Percentiles rank a stretch among this genome's conserved stretches.
phyloP scores from a whole-genome alignment of 2,888 invertebrate species.

The Chymomyza procnemis region DNA sequence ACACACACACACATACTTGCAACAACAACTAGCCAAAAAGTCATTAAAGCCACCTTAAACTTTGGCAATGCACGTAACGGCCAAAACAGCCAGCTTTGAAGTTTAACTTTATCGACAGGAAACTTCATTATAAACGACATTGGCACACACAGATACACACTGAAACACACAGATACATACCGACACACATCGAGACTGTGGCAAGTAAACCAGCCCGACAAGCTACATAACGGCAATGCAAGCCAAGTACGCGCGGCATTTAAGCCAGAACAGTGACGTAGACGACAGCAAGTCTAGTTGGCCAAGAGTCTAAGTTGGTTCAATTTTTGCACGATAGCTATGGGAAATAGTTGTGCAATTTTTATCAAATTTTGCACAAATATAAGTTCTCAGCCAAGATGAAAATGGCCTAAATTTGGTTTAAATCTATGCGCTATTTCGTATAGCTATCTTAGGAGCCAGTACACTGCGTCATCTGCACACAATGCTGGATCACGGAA shows the following conservation, averaged over 20 bases:
- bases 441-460: no score
- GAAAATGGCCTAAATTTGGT: no score
- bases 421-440: no score
- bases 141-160: constrained; percentile 51
- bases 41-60: constrained; percentile 53
- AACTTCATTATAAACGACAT: constrained; percentile 71
- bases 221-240: constrained; percentile 43
- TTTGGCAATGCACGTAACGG: constrained; percentile 30
- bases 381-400: no score
- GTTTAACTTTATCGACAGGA: constrained; percentile 67
- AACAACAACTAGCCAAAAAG: constrained; percentile 34
- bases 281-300: no score
- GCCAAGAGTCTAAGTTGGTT: no score
- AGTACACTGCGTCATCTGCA: no score
- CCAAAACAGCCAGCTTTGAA: constrained; percentile 37
- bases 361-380: no score
- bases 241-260: constrained; percentile 15
- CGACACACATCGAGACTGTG: background rate
- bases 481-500: no score
- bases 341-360: no score
- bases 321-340: no score
- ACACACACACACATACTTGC: constrained; percentile 3
- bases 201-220: constrained; percentile 7
- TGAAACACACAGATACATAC: constrained; percentile 11
- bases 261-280: background rate